Conservation (phyloP, 2,888 invertebrate species). For the Melolontha melolontha region DNA sequence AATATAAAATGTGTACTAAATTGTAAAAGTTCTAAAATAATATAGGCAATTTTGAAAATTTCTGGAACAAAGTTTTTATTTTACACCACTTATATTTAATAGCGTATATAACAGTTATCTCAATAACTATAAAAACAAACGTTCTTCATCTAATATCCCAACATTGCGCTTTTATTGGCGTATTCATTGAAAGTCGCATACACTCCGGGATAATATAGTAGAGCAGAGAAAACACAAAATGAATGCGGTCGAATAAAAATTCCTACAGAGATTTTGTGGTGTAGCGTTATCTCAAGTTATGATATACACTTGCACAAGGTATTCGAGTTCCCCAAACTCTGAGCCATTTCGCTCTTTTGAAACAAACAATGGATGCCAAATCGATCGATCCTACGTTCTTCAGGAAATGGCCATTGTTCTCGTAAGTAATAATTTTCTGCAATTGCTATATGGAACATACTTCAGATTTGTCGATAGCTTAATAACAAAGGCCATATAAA, state of each 20-base stretch:
- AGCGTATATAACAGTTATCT: constrained; percentile 5
- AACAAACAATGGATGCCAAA: constrained; percentile 45
- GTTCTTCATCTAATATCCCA: constrained; percentile 18
- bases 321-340: constrained; percentile 10
- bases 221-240: background rate
- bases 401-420: constrained; percentile 46
- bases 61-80: constrained; percentile 10
- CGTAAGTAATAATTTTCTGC: constrained; percentile 47
- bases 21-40: constrained; percentile 7
- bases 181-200: constrained; percentile 18
- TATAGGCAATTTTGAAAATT: background rate
- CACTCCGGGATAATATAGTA: constrained; percentile 1
- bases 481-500: constrained; percentile 36
- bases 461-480: constrained; percentile 42
- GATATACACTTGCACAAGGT: constrained; percentile 27
- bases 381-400: constrained; percentile 45
- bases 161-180: constrained; percentile 10
- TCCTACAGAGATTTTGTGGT: constrained; percentile 11
- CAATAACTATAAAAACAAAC: constrained; percentile 18
- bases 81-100: constrained; percentile 4
- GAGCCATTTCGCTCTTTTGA: constrained; percentile 43
- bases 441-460: constrained; percentile 45
- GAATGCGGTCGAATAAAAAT: constrained; percentile 15
- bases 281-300: constrained; percentile 29
- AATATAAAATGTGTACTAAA: background rate